These are phyloP conservation scores for Scaptomyza caliginosa DNA, from an alignment of 2,888 invertebrate genomes.

Conservation along the genomic window DNA sequence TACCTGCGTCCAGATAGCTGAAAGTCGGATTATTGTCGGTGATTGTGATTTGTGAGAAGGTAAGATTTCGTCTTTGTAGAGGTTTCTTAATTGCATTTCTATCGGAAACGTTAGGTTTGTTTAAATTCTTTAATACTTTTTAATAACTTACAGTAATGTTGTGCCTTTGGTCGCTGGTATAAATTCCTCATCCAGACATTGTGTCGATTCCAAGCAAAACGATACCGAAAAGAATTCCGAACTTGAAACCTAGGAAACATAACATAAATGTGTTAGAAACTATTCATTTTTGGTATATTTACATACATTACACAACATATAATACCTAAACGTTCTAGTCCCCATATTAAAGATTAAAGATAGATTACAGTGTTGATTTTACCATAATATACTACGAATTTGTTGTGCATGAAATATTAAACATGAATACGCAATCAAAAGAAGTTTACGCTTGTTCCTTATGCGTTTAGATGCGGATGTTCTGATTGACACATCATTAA, in stretches of 20 bases:
- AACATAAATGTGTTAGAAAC: background rate
- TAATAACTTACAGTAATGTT: constrained; percentile 87
- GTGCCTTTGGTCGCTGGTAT: constrained; percentile 88
- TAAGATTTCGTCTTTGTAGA: constrained; percentile 87
- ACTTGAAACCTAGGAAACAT: constrained; percentile 86
- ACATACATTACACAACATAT: too few relatives aligned
- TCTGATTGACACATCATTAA: too few relatives aligned
- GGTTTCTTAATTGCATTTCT: constrained; percentile 88
- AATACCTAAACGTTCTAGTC: background rate
- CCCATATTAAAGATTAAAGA: background rate
- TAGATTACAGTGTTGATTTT: background rate
- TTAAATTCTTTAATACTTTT: background rate
- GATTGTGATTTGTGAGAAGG: constrained; percentile 83
- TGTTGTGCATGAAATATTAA: background rate
- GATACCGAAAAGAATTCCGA: constrained; percentile 90
- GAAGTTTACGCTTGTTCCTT: background rate
- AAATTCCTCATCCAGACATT: constrained; percentile 87
- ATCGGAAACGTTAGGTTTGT: background rate
- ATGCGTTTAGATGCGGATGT: too few relatives aligned
- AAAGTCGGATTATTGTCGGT: constrained; percentile 82
- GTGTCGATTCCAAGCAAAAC: constrained; percentile 86
- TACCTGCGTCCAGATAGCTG: constrained; percentile 82
- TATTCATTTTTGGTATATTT: too few relatives aligned
- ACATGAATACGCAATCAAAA: background rate
- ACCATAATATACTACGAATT: background rate